Evolutionary conservation across 1,140 invertebrate species (phyloP), one percentile per base, ranked within the genome.

Genomic region (Aphelinus certus): DNA sequence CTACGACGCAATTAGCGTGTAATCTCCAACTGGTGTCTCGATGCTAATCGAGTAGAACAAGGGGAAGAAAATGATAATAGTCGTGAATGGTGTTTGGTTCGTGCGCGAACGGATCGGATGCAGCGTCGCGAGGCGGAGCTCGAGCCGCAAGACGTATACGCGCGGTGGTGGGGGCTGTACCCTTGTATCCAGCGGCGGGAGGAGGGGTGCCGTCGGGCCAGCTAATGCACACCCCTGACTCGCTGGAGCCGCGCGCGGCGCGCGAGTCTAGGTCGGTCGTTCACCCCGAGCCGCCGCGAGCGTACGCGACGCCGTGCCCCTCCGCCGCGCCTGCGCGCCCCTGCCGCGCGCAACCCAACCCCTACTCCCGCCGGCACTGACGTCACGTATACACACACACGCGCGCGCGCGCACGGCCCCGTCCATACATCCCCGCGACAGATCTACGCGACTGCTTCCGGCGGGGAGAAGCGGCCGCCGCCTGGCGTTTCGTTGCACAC

Each of bases 181-280:
- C 26, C 26, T 26, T 26, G 26, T 26, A 26, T 26, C 26, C 26
- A 26, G 26, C 26, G 26, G 26, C 26, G 26, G 26, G 26, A 26
- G 26, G 79, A 82, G 82, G 81, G 78, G 82, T 81, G 82, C 80
- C 80, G 80, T 81, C 81, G 82, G 78, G 81, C 82, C 77, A 81
- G 79, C 79, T 81, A 82, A 82, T 83, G 84, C 85, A 85, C 85
- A 87, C 85, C 86, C 86, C 86, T 87, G 85, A 87, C 82, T 85
- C 79, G 68, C 3, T 62, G 7, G 26, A 26, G 26, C 26, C 26
- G 26, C 26, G 26, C 26, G 26, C 26, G 26, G 66, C 51, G 53
- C 62, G 47, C 80, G 86, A 87, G 87, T 88, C 87, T 88, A 88
- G 87, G 87, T 88, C 87, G 87, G 87, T 87, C 87, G 81, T 88